A percentile compares a stretch with the other conserved stretches of the same genome.
Conservation (phyloP, 2,888 invertebrate species). For the Drosophila hamatofila region DNA sequence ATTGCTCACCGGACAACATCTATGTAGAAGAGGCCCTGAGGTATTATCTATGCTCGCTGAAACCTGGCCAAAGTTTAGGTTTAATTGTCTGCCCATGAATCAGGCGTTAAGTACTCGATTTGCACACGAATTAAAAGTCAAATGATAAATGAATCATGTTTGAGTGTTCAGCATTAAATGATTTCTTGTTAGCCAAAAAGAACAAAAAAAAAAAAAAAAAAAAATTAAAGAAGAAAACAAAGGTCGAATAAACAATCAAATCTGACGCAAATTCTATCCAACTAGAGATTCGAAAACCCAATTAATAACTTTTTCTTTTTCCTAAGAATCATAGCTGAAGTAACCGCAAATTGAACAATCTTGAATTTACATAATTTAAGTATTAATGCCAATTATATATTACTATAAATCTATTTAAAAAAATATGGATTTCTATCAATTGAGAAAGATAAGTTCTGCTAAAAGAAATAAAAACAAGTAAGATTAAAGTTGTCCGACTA, state of each 20-base stretch:
- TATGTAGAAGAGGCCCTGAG: conserved; percentile 17
- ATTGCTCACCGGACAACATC: conserved; percentile 36
- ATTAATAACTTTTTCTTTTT: not conserved
- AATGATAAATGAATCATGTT: conserved; percentile 39
- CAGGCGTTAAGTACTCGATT: conserved; percentile 8
- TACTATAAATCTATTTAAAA: too few relatives aligned
- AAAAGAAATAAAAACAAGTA: too few relatives aligned
- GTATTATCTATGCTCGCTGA: conserved; percentile 14
- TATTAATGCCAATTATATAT: too few relatives aligned
- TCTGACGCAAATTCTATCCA: conserved; percentile 1
- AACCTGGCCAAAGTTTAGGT: conserved; percentile 4
- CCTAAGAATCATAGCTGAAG: not conserved
- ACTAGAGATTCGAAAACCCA: not conserved
- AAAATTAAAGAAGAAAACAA: not conserved
- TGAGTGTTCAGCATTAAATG: conserved; percentile 4
- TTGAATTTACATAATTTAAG: too few relatives aligned
- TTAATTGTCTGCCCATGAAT: conserved; percentile 29
- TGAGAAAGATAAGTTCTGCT: too few relatives aligned
- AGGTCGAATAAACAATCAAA: conserved; percentile 7
- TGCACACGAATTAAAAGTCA: conserved; percentile 22
- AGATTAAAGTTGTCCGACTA: too few relatives aligned
- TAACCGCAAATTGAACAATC: too few relatives aligned
- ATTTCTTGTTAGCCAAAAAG: not conserved
- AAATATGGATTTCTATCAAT: too few relatives aligned
- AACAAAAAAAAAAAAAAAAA: too few relatives aligned